Evolutionary conservation across 1,140 invertebrate genomes (phyloP), one percentile per base, ranked within the genome.

Genomic region (Sinonovacula constricta): DNA sequence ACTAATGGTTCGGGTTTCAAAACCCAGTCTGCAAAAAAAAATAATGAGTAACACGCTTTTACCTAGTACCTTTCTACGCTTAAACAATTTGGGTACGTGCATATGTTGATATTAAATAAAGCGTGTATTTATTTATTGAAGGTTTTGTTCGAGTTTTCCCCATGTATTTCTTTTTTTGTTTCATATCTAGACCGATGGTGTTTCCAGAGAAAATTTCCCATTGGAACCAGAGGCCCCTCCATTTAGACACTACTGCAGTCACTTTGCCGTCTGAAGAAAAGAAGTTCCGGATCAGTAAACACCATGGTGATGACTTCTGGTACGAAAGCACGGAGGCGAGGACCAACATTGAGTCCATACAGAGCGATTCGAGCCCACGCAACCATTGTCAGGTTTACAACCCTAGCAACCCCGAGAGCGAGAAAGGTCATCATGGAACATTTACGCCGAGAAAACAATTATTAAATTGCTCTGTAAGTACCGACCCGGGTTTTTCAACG

Each of bases 201-300:
- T 74, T 63, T n/a, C 70, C 70, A 31, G 70, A 74, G 36, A 74
- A 74, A 54, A 57, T 60, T 1, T 51, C 70, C 12, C 59, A 57
- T 15, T 45, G 45, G 26, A 28, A 59, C n/a, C 28, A 24, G 14
- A 28, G 15, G 2, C 56, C 56, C 56, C 63, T 36, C 45, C 39
- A 49, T 5, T 14, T 54, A 18, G 68, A 56, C 2, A 59, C 54
- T 5, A 56, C 33, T 39, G 45, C 33, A 30, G 24, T 31, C 1
- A 26, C 51, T 1, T 1, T 53, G 4, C 22, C 15, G 22, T 59
- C 68, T 0, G 7, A 33, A 14, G 68, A 59, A 34, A 70, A 59
- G 33, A 59, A 36, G 26, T 70, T 70, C 31, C 54, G 68, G 2
- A 24, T 70, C n/a, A 53, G 63, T 22, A 67, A 66, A 33, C 28